These are phyloP conservation scores for Rhynchonycteris naso DNA, from an alignment of 2,797 vertebrate genomes.

Conservation along the genomic window DNA sequence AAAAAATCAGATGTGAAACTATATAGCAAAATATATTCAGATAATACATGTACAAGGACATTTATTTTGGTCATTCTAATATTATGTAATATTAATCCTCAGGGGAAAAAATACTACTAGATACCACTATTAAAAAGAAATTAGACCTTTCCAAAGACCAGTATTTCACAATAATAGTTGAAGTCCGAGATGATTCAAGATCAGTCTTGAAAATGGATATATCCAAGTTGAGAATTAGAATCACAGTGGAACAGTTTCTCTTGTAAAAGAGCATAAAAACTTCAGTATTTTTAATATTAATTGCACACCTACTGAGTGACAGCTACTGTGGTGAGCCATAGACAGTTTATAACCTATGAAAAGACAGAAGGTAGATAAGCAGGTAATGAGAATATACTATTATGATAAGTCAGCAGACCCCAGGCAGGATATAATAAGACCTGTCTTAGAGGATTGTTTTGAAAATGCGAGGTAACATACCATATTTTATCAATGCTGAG, in stretches of 20 bases:
- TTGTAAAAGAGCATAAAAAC: not conserved
- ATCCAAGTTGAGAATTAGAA: slow-evolving; percentile 43
- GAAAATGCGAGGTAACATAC: slow-evolving; percentile 30
- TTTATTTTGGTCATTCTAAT: slow-evolving; percentile 52
- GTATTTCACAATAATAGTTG: slow-evolving; percentile 35
- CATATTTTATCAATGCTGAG: slow-evolving; percentile 10
- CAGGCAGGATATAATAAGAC: not conserved
- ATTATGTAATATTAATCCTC: not conserved
- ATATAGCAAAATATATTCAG: not conserved
- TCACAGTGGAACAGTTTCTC: slow-evolving; percentile 7
- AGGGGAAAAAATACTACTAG: not conserved
- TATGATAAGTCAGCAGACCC: not conserved
- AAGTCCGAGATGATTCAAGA: slow-evolving; percentile 27
- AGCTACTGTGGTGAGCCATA: not conserved
- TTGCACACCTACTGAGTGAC: not conserved
- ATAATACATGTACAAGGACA: not conserved
- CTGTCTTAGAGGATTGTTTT: not conserved
- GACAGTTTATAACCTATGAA: not conserved
- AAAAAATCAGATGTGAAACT: slow-evolving; percentile 40
- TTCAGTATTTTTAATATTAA: not conserved
- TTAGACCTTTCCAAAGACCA: not conserved
- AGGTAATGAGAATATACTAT: not conserved
- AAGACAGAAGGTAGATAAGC: slow-evolving; percentile 11
- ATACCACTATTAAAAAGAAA: slow-evolving; percentile 1
- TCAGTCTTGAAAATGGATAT: not conserved